phyloP scores from a whole-genome alignment of 2,888 invertebrate genomes.

The Pyrrhosoma nymphula region DNA sequence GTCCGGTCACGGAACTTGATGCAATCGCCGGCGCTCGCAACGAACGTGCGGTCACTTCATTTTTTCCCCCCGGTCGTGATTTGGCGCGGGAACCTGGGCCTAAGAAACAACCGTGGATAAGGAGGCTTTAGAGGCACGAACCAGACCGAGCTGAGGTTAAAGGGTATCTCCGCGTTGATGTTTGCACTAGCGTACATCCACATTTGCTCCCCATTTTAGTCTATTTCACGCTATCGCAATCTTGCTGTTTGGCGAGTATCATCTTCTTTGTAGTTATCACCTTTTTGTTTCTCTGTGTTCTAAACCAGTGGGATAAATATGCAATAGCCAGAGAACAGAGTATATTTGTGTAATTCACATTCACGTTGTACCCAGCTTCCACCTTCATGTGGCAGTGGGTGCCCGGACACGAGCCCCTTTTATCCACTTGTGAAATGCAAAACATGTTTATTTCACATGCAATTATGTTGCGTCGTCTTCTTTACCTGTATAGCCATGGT shows the following conservation, averaged over 20 bases:
- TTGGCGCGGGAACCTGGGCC: not conserved
- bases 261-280: not conserved
- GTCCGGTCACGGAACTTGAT: constrained; percentile 49
- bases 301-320: too few relatives aligned
- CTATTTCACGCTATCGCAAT: not conserved
- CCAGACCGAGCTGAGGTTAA: not conserved
- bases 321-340: too few relatives aligned
- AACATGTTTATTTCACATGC: too few relatives aligned
- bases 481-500: too few relatives aligned
- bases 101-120: not conserved
- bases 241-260: not conserved
- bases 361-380: too few relatives aligned
- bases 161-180: constrained; percentile 14
- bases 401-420: too few relatives aligned
- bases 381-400: too few relatives aligned
- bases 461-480: too few relatives aligned
- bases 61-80: constrained; percentile 48
- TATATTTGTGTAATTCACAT: too few relatives aligned
- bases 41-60: constrained; percentile 61
- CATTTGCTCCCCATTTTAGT: constrained; percentile 9
- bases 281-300: not conserved
- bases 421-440: too few relatives aligned
- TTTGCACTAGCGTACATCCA: not conserved
- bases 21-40: constrained; percentile 34
- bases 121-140: not conserved